Evolutionary conservation across 1,140 invertebrate species (phyloP).

Genomic region (Brachionus manjavacas): DNA sequence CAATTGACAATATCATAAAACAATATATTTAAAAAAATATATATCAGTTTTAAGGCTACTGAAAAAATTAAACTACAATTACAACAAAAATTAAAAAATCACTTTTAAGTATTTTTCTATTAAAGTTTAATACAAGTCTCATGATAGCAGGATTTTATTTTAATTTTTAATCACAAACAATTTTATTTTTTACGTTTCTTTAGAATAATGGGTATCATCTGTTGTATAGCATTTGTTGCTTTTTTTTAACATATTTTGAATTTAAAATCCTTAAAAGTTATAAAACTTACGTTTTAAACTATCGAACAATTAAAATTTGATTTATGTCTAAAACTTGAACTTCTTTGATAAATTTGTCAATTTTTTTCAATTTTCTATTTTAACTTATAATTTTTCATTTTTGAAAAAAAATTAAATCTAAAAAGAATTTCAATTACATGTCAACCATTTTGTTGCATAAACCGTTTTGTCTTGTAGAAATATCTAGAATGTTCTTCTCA

Average conservation of each 20-base stretch:
- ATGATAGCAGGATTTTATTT: background rate
- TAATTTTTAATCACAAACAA: background rate
- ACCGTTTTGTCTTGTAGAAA: background rate
- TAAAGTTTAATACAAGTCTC: background rate
- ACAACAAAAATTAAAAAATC: too few relatives aligned
- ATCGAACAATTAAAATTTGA: too few relatives aligned
- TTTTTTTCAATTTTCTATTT: too few relatives aligned
- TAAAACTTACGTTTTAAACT: background rate
- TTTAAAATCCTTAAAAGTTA: too few relatives aligned
- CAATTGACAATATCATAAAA: background rate
- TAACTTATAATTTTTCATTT: too few relatives aligned
- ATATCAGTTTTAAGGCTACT: background rate
- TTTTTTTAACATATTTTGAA: background rate
- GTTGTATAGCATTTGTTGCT: background rate
- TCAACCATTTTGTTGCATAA: background rate
- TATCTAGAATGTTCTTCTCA: background rate
- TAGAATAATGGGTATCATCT: background rate
- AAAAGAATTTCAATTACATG: background rate
- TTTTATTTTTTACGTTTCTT: background rate
- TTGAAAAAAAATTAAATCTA: background rate
- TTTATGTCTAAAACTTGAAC: too few relatives aligned
- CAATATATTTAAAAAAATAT: background rate
- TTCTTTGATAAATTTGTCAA: too few relatives aligned
- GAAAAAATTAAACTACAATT: background rate
- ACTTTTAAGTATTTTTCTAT: too few relatives aligned